Conservation (phyloP, 2,113 vertebrate genomes). For the Amphiprion percula region DNA sequence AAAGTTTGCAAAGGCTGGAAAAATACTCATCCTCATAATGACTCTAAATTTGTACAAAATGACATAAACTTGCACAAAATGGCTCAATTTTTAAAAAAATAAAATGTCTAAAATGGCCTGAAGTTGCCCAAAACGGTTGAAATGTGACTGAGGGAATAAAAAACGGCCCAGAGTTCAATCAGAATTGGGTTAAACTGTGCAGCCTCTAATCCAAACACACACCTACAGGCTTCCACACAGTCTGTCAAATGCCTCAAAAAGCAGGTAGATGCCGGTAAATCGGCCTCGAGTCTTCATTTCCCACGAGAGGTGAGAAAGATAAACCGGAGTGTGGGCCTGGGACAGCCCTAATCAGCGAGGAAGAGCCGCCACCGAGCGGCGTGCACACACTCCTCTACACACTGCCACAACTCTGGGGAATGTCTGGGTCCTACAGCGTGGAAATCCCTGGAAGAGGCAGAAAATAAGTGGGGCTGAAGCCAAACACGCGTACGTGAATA, state of each 20-base stretch:
- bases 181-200: too few species aligned
- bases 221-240: conserved; percentile 26
- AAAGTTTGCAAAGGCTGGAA: too few species aligned
- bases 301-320: conserved; percentile 27
- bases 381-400: conserved; percentile 41
- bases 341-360: conserved; percentile 43
- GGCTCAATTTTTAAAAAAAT: too few species aligned
- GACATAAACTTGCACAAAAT: too few species aligned
- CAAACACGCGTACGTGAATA: conserved; percentile 46
- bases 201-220: not conserved
- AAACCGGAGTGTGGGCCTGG: conserved; percentile 31
- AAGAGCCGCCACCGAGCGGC: conserved; percentile 24
- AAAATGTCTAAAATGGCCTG: too few species aligned
- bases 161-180: too few species aligned
- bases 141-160: too few species aligned
- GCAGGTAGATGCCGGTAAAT: conserved; percentile 45
- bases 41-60: too few species aligned
- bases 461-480: conserved; percentile 53
- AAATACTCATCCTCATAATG: too few species aligned
- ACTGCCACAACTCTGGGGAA: conserved; percentile 56
- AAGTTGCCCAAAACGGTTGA: too few species aligned
- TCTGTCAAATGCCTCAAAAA: conserved; percentile 8
- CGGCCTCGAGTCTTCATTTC: conserved; percentile 45
- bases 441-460: conserved; percentile 64
- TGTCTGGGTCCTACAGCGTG: conserved; percentile 53